These are phyloP conservation scores for Cygnus olor DNA, from an alignment of 2,797 vertebrate species.

Conservation along the genomic window DNA sequence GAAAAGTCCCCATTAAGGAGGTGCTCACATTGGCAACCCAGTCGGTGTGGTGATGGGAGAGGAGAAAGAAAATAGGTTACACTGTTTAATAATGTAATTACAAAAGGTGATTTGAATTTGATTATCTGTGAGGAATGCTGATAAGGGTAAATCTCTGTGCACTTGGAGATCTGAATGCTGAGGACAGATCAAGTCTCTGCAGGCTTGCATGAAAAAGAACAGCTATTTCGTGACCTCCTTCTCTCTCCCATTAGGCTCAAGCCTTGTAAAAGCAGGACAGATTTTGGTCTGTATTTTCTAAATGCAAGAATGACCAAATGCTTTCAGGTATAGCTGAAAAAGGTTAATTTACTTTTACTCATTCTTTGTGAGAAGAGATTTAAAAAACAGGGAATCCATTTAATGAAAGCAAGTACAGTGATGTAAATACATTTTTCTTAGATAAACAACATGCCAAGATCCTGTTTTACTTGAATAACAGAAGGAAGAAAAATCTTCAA, in stretches of 20 bases:
- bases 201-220: not conserved
- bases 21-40: accelerated
- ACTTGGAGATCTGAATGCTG: slow-evolving; percentile 18
- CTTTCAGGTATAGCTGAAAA: not conserved
- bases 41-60: not conserved
- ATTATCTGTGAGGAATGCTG: slow-evolving; percentile 31
- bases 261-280: slow-evolving; percentile 11
- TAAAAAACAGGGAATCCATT: not conserved
- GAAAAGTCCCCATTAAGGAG: not conserved
- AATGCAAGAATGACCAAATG: not conserved
- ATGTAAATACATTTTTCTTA: not conserved
- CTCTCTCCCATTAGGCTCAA: slow-evolving; percentile 1
- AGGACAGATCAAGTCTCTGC: slow-evolving; percentile 52
- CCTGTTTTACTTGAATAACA: not conserved
- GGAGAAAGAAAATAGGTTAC: slow-evolving; percentile 39
- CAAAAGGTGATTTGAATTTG: slow-evolving; percentile 50
- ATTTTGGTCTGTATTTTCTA: not conserved
- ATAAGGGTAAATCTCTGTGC: slow-evolving; percentile 43
- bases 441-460: not conserved
- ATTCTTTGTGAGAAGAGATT: not conserved
- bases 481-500: not conserved
- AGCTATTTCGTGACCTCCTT: slow-evolving; percentile 40
- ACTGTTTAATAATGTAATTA: slow-evolving; percentile 35
- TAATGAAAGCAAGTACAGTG: not conserved
- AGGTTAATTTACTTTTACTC: not conserved